Conservation (phyloP, 2,797 vertebrate genomes). For the Coendou prehensilis region DNA sequence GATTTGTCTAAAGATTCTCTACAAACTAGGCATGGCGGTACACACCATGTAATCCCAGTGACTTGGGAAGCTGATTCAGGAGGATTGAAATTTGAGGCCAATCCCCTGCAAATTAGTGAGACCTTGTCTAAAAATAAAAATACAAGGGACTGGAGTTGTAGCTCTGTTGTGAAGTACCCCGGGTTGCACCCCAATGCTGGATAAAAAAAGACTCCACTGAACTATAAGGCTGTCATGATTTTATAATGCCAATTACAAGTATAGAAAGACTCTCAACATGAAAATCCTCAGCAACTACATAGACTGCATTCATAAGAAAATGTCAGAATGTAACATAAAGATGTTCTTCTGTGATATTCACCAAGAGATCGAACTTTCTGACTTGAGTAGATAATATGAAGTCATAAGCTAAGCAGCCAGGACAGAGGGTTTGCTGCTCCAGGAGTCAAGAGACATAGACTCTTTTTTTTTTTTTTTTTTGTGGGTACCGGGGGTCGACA, state of each 20-base stretch:
- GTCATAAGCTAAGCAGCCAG: neutral
- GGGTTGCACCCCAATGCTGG: neutral
- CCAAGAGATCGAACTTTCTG: neutral
- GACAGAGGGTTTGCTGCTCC: neutral
- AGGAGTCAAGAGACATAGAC: neutral
- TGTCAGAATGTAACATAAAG: slow-evolving; percentile 26
- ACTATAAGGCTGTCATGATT: slow-evolving; percentile 22
- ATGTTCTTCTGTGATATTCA: slow-evolving; percentile 14
- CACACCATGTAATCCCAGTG: neutral
- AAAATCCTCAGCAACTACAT: slow-evolving; percentile 21
- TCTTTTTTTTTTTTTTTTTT: neutral
- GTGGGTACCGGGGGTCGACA: too few species aligned
- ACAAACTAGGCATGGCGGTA: neutral
- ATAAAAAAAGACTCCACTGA: neutral
- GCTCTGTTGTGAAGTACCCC: neutral
- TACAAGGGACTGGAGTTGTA: neutral
- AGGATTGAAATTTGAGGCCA: neutral
- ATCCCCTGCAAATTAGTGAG: neutral
- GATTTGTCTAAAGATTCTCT: slow-evolving; percentile 34
- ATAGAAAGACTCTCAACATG: neutral
- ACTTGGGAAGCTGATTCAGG: neutral
- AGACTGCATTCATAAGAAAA: neutral
- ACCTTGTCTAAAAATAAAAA: neutral
- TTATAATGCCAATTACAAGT: neutral
- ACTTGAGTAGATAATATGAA: slow-evolving; percentile 1